These are phyloP conservation scores for Dromococcyx pavoninus DNA, from an alignment of 2,797 vertebrate species.

Conservation along the genomic window DNA sequence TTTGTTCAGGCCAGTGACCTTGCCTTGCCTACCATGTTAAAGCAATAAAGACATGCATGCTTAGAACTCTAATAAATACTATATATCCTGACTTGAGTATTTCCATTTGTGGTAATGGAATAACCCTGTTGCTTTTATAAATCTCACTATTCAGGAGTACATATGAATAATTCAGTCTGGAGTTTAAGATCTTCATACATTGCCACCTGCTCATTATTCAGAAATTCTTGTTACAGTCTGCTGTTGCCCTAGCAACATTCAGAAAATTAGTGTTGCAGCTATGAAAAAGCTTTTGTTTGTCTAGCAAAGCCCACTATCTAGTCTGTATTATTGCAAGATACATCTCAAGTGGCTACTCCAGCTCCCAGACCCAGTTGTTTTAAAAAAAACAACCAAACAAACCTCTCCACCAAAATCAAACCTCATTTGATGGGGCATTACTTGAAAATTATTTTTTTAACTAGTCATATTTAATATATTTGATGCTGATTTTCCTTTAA, in stretches of 20 bases:
- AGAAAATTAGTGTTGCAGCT: slow-evolving; percentile 57
- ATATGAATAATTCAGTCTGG: slow-evolving; percentile 48
- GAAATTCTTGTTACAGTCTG: slow-evolving; percentile 48
- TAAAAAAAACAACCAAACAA: not conserved
- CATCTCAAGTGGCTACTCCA: not conserved
- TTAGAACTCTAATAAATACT: slow-evolving; percentile 12
- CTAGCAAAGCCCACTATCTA: slow-evolving; percentile 1
- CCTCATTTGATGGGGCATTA: not conserved
- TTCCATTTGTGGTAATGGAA: not conserved
- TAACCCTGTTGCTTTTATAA: slow-evolving; percentile 20
- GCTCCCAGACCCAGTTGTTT: not conserved
- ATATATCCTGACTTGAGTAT: not conserved
- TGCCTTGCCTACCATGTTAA: not conserved
- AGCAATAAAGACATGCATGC: not conserved
- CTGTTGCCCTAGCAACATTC: slow-evolving; percentile 63
- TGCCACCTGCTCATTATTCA: slow-evolving; percentile 66
- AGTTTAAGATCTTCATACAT: not conserved
- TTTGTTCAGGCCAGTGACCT: not conserved
- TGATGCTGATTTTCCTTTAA: not conserved
- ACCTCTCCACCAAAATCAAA: no score
- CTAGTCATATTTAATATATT: not conserved
- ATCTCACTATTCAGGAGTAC: not conserved
- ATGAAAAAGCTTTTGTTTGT: slow-evolving; percentile 60
- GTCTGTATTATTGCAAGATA: not conserved
- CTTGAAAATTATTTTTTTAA: not conserved